These are phyloP conservation scores for Caranx ignobilis DNA, from an alignment of 2,113 vertebrate genomes.

Conservation along the genomic window DNA sequence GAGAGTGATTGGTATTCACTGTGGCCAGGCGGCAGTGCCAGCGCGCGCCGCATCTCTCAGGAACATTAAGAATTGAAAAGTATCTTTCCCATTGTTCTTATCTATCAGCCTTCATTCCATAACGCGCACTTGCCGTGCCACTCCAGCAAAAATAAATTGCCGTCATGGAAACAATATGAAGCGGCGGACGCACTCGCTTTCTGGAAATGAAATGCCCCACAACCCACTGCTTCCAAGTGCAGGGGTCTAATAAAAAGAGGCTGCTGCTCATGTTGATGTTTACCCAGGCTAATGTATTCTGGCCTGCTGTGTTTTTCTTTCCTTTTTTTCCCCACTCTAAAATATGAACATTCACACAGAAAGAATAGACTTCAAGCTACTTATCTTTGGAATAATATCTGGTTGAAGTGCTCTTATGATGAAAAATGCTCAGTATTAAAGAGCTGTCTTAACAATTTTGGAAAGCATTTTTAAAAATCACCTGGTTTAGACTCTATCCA, in stretches of 20 bases:
- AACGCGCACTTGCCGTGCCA: conserved; percentile 55
- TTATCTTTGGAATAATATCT: conserved; percentile 40
- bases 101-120: conserved; percentile 74
- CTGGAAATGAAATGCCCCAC: conserved; percentile 70
- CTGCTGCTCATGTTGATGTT: conserved; percentile 69
- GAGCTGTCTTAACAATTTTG: neutral
- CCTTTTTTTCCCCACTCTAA: conserved; percentile 47
- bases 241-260: conserved; percentile 70
- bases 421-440: conserved; percentile 37
- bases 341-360: conserved; percentile 62
- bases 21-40: conserved; percentile 29
- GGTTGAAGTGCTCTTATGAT: conserved; percentile 55
- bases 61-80: conserved; percentile 77
- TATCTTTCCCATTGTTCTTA: conserved; percentile 74
- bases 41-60: conserved; percentile 45
- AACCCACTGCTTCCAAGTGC: conserved; percentile 50
- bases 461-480: conserved; percentile 2
- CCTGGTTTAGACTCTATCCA: conserved; percentile 15
- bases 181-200: conserved; percentile 41
- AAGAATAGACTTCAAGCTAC: conserved; percentile 50
- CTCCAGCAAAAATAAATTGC: conserved; percentile 77
- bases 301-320: conserved; percentile 49
- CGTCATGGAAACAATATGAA: conserved; percentile 75
- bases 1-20: conserved; percentile 65
- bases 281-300: conserved; percentile 72